Evolutionary conservation across 2,113 vertebrate genomes (phyloP), one percentile per base, ranked within the genome.

Genomic region (Microtus oregoni): DNA sequence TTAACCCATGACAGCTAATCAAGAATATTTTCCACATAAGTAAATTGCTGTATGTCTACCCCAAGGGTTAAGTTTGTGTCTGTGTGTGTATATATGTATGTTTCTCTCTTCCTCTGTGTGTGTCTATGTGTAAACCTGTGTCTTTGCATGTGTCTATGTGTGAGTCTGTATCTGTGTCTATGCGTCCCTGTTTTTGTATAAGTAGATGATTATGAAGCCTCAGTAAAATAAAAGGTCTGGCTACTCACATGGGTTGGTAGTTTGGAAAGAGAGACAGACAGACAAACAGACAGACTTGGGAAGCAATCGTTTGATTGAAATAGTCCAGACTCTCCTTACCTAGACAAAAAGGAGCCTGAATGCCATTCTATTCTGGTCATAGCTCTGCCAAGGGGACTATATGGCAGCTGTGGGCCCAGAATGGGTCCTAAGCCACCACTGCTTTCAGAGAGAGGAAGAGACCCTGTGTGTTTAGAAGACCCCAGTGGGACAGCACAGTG

Each of bases 1-100:
- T 65, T 79, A 94, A 94, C 20, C 65, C 26, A 70, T 72, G 32
- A 38, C 92, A 38, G 86, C 85, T 86, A 91, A 63, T 92, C 20
- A 94, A 92, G 55, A 55, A 58, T 77, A 55, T 90, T 86, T 77
- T 9, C 44, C 61, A 95, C 6, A 30, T 78, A 73, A 91, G 19
- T 83, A 92, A 93, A 7, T 26, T 73, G 86, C 38, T 44, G 20
- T 86, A 75, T 19, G 47, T 63, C 10, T 24, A 35, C 32, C 30
- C 83, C 41, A 32, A 86, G 17, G 15, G 38, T 86, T 79, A 52
- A 79, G 30, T 52, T 9, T 87, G 13, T 63, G 2, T n/a, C 9
- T 35, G 5, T 41, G n/a, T 87, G 3, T 81, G 10, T 38, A 9
- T 61, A 13, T 82, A 19, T 35, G 8, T 81, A 9, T 11, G 55